phyloP scores from a whole-genome alignment of 2,888 invertebrate species.

The Lasioglossum oenotherae region DNA sequence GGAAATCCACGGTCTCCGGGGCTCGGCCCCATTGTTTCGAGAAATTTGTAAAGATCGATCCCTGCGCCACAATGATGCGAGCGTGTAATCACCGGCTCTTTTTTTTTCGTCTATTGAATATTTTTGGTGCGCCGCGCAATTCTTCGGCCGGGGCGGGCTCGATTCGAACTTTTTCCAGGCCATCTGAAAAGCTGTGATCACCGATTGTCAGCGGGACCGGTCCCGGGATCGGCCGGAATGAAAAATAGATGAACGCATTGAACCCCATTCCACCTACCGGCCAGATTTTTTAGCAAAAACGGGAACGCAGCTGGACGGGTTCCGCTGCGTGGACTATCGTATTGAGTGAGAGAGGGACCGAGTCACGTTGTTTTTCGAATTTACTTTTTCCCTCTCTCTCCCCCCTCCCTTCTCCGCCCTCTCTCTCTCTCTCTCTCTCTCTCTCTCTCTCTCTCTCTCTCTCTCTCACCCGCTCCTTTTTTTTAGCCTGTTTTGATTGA shows the following conservation, averaged over 20 bases:
- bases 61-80: constrained; percentile 61
- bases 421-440: not conserved
- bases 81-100: constrained; percentile 61
- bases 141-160: constrained; percentile 48
- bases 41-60: constrained; percentile 71
- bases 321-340: constrained; percentile 55
- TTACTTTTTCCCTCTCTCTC: not conserved
- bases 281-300: constrained; percentile 63
- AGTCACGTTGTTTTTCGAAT: constrained; percentile 51
- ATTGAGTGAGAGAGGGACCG: constrained; percentile 48
- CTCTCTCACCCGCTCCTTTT: not conserved
- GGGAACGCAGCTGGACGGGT: constrained; percentile 43
- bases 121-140: constrained; percentile 64
- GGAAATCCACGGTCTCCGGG: constrained; percentile 58
- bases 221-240: constrained; percentile 50
- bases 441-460: not conserved
- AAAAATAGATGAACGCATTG: constrained; percentile 65
- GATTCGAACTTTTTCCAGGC: constrained; percentile 65
- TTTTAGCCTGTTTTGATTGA: constrained; percentile 22
- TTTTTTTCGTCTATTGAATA: constrained; percentile 58
- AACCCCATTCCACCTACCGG: constrained; percentile 31
- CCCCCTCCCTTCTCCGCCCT: not conserved
- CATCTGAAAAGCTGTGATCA: constrained; percentile 62
- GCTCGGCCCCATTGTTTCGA: constrained; percentile 63
- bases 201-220: constrained; percentile 50